Percentiles rank a stretch among this genome's conserved stretches.
These are phyloP conservation scores for Otolemur crassicaudatus DNA, from an alignment of 2,797 vertebrate genomes.

Conservation along the genomic window DNA sequence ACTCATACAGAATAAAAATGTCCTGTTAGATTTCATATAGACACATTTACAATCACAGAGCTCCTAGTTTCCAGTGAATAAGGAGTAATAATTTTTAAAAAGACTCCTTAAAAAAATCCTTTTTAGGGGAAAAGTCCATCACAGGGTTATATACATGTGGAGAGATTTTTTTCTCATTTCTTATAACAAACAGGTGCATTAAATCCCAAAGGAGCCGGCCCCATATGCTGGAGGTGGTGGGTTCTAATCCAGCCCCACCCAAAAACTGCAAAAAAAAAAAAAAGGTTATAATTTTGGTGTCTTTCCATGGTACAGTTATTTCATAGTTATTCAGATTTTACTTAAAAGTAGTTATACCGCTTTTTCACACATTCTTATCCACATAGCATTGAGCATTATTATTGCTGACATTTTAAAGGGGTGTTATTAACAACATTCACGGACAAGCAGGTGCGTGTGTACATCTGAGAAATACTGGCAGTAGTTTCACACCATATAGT, in stretches of 20 bases:
- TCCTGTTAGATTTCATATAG: background rate
- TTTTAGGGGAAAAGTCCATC: background rate
- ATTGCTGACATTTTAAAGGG: background rate
- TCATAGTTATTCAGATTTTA: slow-evolving; percentile 33
- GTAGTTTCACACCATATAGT: background rate
- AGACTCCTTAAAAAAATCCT: background rate
- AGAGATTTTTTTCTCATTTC: background rate
- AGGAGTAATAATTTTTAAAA: background rate
- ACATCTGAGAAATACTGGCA: background rate
- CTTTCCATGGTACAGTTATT: background rate
- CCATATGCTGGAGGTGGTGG: too few relatives aligned
- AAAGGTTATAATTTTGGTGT: background rate
- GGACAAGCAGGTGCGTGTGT: background rate
- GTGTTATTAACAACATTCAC: background rate
- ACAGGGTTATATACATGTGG: background rate
- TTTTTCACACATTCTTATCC: background rate
- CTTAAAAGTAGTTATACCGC: background rate
- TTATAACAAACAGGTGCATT: slow-evolving; percentile 30
- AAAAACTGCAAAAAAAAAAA: background rate
- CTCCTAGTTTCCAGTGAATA: slow-evolving; percentile 39
- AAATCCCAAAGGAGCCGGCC: background rate
- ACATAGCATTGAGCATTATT: background rate
- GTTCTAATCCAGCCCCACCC: too few relatives aligned
- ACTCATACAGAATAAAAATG: background rate
- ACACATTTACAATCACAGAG: background rate